Evolutionary conservation across 2,797 vertebrate genomes (phyloP).

Genomic region (Melanogrammus aeglefinus): DNA sequence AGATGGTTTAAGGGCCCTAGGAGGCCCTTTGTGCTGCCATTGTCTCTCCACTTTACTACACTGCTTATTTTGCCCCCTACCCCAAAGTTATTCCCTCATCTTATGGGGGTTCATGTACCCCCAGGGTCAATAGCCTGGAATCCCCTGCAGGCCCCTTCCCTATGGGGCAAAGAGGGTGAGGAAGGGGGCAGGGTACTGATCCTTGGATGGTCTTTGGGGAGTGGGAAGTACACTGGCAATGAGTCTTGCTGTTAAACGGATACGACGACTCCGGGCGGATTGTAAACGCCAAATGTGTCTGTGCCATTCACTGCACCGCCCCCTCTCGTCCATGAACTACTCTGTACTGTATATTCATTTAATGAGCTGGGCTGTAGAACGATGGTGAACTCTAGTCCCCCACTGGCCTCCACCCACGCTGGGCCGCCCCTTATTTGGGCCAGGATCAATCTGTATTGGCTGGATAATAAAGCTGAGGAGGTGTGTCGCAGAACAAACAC

Average conservation of each 20-base stretch:
- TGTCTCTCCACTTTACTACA: constrained; percentile 56
- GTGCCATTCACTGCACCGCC: neutral
- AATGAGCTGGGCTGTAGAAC: neutral
- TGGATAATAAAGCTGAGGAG: neutral
- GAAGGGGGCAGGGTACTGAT: constrained; percentile 49
- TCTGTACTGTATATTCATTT: neutral
- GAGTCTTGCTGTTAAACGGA: constrained; percentile 22
- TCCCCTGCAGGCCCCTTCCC: constrained; percentile 48
- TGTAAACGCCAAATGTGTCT: constrained; percentile 13
- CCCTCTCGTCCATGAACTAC: neutral
- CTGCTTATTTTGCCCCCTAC: constrained; percentile 52
- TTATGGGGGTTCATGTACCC: constrained; percentile 54
- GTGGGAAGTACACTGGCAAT: constrained; percentile 26
- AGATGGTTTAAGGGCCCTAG: constrained; percentile 45
- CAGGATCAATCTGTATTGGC: neutral
- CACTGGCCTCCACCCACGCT: neutral
- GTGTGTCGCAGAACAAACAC: neutral
- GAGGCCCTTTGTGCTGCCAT: constrained; percentile 50
- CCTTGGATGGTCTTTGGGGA: constrained; percentile 31
- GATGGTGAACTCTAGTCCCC: neutral
- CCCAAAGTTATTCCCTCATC: constrained; percentile 62
- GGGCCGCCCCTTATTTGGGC: neutral
- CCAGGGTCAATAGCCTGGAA: constrained; percentile 45
- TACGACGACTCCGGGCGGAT: constrained; percentile 8
- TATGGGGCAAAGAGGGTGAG: constrained; percentile 42